Base-by-base conservation (phyloP, 2,113 vertebrate genomes). In the Catharus bicknelli region DNA sequence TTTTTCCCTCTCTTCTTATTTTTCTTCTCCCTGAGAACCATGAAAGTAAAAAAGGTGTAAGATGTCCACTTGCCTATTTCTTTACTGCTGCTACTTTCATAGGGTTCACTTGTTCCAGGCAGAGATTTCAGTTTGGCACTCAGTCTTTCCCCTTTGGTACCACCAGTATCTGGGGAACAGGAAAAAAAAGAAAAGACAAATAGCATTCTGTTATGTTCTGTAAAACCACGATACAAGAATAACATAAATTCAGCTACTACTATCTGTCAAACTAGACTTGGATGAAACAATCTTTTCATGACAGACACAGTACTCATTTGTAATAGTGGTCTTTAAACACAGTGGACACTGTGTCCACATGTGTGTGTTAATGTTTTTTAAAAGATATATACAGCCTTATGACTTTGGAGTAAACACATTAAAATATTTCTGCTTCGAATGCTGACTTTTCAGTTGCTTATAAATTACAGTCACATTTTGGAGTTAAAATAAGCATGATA, bases 101-200 rank as follows among this genome's bases (percentile, higher is more conserved):
- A 99, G 17, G 98, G 98, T 80, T 99, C 99, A 55, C 96, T 98
- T 88, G 98, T 95, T 89, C 96, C 98, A 72, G 99, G 98, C 93
- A 99, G 98, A 84, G 98, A 95, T 96, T 97, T 98, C 83, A 99
- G 97, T 94, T 95, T 99, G 94, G 97, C 97, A 86, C 98, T 98
- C 86, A 99, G 97, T 51, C 98, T 97, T 95, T 99, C 99, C 62
- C 98, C 97, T 97, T 98, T 99, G 80, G 97, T 97, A 94, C 97
- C 96, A 72, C 98, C 97, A 88, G 97, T 98, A 61, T 99, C 99
- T 99, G 97, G 43, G 93, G 74, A 91, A 48, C 11, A 21, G 10
- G 48, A 48, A 91, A 84, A 59, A 64, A 66, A 55, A 30, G 45
- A 54, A n/a, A 87, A 77, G n/a, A 83, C 42, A 92, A 67, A 15